Conservation (phyloP, 2,888 invertebrate genomes). For the Nezara viridula region DNA sequence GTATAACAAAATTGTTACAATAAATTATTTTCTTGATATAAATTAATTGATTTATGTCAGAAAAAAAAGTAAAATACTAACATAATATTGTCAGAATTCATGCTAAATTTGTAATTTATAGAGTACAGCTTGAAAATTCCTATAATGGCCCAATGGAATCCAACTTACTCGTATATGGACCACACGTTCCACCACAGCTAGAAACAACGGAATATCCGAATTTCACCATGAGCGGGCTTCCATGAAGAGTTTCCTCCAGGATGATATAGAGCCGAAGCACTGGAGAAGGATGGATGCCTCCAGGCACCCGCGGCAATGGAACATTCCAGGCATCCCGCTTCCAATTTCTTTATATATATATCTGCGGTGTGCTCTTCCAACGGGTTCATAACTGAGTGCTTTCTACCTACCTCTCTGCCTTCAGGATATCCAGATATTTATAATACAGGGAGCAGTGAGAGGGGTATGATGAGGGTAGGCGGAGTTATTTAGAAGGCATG, state of each 20-base stretch:
- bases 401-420: neutral
- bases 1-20: too few relatives aligned
- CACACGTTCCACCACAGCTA: neutral
- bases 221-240: too few relatives aligned
- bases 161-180: neutral
- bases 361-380: neutral
- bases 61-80: too few relatives aligned
- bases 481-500: neutral
- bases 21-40: too few relatives aligned
- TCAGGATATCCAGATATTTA: neutral
- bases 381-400: slow-evolving; percentile 33
- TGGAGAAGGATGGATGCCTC: neutral
- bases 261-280: neutral
- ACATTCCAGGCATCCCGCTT: neutral
- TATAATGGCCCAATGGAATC: neutral
- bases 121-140: neutral
- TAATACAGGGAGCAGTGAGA: neutral
- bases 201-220: neutral
- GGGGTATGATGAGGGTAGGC: neutral
- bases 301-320: neutral
- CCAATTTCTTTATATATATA: slow-evolving; percentile 11
- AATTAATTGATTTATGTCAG: too few relatives aligned
- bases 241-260: neutral
- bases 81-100: too few relatives aligned
- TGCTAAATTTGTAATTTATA: too few relatives aligned